Evolutionary conservation across 2,888 invertebrate species (phyloP), one percentile per base, ranked within the genome.

Genomic region (Melinaea menophilus): DNA sequence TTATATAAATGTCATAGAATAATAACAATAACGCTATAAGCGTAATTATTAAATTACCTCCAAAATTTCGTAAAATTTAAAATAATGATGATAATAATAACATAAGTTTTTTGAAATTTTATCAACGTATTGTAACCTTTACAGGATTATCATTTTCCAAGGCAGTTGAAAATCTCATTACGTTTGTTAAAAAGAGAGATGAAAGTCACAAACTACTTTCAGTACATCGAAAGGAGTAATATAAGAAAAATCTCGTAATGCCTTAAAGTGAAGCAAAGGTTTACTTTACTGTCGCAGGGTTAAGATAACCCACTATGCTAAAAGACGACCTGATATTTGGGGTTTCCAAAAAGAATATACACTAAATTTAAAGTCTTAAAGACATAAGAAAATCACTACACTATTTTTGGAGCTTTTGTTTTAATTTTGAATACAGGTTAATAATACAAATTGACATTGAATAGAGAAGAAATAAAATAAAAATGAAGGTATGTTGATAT

Each of bases 401-500:
- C 22, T 22, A 22, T 22, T 22, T 22, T 22, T 22, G 22, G 22
- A 22, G 22, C 22, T 22, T 22, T 22, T 22, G 22, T 22, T 46
- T 46, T 9, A 46, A 4, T 46, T 46, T 46, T 46, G 11, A n/a
- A n/a, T 46, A 9, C 4, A n/a, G n/a, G 11, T 46, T 4, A 4
- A 3, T 46, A 46, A 22, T 22, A 22, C 1, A 22, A 22, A 22
- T 22, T 22, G 22, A 22, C 22, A 22, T 22, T 22, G 22, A 22
- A 22, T 22, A 22, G 22, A 4, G 46, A 12, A n/a, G n/a, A 46
- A 46, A 46, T 46, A 46, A 46, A 46, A 46, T 46, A 46, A 46
- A 46, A 46, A 46, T 46, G 47, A 55, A 57, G 55, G 56, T 41
- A 22, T 54, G 47, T 61, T 57, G 56, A 65, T 46, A 22, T 22